Percentiles rank a stretch among this genome's conserved stretches.
phyloP scores from a whole-genome alignment of 2,888 invertebrate species.

The Hartigia nigra region DNA sequence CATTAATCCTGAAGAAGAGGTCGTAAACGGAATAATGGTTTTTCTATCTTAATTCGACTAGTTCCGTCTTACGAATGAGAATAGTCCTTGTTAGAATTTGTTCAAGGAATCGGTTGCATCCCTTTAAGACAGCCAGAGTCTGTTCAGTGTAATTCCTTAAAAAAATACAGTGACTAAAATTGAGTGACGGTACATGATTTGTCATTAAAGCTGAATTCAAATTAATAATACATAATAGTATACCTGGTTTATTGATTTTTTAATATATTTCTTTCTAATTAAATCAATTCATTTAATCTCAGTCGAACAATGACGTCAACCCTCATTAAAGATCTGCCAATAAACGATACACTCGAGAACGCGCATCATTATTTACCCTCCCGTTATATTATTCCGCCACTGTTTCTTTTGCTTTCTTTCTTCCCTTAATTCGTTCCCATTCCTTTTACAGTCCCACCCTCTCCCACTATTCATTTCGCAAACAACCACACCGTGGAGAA shows the following conservation, averaged over 20 bases:
- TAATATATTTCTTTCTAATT: neutral
- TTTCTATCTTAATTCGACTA: neutral
- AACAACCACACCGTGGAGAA: constrained; percentile 6
- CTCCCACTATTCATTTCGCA: neutral
- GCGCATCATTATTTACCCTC: neutral
- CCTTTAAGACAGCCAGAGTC: neutral
- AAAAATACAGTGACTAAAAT: too few relatives aligned
- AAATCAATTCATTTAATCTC: neutral
- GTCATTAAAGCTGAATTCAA: neutral
- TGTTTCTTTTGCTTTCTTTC: neutral
- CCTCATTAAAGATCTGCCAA: neutral
- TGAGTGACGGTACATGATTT: too few relatives aligned
- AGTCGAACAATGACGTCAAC: neutral
- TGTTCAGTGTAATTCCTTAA: too few relatives aligned
- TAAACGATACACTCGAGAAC: neutral
- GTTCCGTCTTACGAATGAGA: neutral
- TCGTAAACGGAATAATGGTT: neutral
- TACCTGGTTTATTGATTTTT: neutral
- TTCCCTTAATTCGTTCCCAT: constrained; percentile 12
- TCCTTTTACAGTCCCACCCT: neutral
- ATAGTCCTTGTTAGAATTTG: neutral
- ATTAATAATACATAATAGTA: too few relatives aligned
- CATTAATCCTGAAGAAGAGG: neutral
- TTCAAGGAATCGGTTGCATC: neutral
- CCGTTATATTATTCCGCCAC: neutral